phyloP scores from a whole-genome alignment of 2,888 invertebrate genomes.

The Ornithoptera alexandrae region DNA sequence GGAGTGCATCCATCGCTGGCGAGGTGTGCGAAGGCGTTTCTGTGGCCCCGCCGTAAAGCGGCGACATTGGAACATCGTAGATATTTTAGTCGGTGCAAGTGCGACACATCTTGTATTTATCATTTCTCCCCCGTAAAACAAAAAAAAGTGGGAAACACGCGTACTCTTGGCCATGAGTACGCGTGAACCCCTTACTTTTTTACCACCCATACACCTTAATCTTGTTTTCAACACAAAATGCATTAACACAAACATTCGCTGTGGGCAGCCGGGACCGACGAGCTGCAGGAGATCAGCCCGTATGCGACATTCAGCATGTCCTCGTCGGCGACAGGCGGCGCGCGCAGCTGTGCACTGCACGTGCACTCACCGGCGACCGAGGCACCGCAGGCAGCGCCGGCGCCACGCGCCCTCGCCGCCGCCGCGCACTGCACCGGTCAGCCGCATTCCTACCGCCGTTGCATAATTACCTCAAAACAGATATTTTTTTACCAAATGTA shows the following conservation, averaged over 20 bases:
- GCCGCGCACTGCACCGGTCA: conserved; percentile 45
- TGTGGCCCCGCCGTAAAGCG: too few relatives aligned
- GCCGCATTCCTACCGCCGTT: background rate
- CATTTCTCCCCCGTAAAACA: too few relatives aligned
- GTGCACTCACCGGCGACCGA: conserved; percentile 55
- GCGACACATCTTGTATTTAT: too few relatives aligned
- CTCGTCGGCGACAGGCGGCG: conserved; percentile 78
- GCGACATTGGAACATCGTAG: too few relatives aligned
- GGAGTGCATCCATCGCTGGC: too few relatives aligned
- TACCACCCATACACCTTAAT: background rate
- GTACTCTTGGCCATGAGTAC: too few relatives aligned
- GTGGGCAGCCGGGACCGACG: conserved; percentile 42
- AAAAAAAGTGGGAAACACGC: too few relatives aligned
- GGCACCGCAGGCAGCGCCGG: conserved; percentile 51
- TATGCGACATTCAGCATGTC: conserved; percentile 88
- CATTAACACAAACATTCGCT: background rate
- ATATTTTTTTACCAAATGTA: too few relatives aligned
- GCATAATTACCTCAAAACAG: background rate
- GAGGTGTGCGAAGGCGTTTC: too few relatives aligned
- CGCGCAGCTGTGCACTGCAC: conserved; percentile 55
- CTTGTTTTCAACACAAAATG: too few relatives aligned
- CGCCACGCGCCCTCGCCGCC: conserved; percentile 45
- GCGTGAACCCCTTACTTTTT: too few relatives aligned
- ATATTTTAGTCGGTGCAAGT: too few relatives aligned
- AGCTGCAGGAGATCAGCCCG: conserved; percentile 87